These are phyloP conservation scores for Himalopsyche anomala DNA, from an alignment of 2,888 invertebrate species.

Conservation along the genomic window DNA sequence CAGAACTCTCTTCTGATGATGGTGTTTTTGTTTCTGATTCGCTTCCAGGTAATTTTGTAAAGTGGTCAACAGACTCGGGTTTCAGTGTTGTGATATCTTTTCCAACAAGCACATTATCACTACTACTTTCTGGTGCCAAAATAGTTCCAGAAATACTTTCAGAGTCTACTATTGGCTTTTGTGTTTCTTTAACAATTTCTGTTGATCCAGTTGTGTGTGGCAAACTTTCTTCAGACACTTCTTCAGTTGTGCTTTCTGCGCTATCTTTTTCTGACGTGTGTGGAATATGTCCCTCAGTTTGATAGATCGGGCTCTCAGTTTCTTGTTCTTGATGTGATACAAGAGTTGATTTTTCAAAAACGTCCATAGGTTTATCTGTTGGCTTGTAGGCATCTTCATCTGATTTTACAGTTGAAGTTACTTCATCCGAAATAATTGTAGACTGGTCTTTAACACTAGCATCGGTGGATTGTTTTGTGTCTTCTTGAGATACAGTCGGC, in stretches of 20 bases:
- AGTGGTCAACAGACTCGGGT: conserved; percentile 2
- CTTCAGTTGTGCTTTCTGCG: conserved; percentile 35
- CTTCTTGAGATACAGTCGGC: conserved; percentile 61
- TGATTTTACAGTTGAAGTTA: conserved; percentile 50
- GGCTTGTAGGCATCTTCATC: conserved; percentile 55
- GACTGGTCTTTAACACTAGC: conserved; percentile 44
- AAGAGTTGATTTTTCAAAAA: conserved; percentile 53
- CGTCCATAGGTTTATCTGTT: conserved; percentile 60
- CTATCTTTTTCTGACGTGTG: conserved; percentile 12
- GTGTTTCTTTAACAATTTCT: conserved; percentile 44
- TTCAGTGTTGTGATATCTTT: background rate
- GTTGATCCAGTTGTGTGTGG: conserved; percentile 46
- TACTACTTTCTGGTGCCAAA: background rate
- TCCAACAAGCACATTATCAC: background rate
- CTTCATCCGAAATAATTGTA: conserved; percentile 53
- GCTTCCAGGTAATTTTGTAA: background rate
- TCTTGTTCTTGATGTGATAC: conserved; percentile 53
- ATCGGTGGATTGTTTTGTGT: conserved; percentile 47
- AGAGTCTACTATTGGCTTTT: conserved; percentile 44
- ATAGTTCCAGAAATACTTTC: background rate
- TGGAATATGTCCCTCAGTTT: conserved; percentile 51
- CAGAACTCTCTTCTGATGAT: background rate
- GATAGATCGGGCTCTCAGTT: conserved; percentile 47
- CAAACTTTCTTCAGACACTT: conserved; percentile 36
- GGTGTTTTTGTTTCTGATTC: conserved; percentile 44